phyloP scores from a whole-genome alignment of 2,797 vertebrate species.

The Platyrinchus mystaceus region DNA sequence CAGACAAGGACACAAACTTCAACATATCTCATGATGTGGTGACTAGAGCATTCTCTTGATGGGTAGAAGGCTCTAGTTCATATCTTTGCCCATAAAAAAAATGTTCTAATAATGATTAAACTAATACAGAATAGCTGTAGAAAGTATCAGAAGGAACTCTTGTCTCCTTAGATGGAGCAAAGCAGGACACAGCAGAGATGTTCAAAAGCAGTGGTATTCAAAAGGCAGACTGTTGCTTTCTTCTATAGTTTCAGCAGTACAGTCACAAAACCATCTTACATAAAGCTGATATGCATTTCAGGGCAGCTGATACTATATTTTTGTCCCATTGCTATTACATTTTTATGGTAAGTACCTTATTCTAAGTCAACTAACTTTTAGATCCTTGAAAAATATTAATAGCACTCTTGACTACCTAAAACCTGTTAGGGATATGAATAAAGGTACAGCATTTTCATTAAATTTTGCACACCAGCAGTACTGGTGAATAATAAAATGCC shows the following conservation, averaged over 20 bases:
- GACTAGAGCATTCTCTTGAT: background rate
- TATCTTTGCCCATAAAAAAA: background rate
- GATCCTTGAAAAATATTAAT: background rate
- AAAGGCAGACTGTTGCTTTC: background rate
- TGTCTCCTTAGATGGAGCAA: background rate
- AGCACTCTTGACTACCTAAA: background rate
- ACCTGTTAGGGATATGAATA: background rate
- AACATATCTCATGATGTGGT: background rate
- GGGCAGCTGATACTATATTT: background rate
- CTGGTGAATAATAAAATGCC: background rate
- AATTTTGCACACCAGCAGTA: background rate
- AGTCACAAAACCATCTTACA: background rate
- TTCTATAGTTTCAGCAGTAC: background rate
- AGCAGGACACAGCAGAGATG: background rate
- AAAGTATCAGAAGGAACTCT: background rate
- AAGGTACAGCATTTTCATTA: background rate
- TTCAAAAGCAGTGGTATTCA: background rate
- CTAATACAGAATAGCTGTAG: background rate
- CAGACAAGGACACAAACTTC: background rate
- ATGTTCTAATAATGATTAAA: background rate
- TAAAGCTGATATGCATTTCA: background rate
- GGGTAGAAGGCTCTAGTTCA: background rate
- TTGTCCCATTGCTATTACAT: background rate
- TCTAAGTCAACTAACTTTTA: background rate
- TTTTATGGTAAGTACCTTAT: background rate